These are phyloP conservation scores for Laspeyria flexula DNA, from an alignment of 2,888 invertebrate genomes.

Conservation along the genomic window DNA sequence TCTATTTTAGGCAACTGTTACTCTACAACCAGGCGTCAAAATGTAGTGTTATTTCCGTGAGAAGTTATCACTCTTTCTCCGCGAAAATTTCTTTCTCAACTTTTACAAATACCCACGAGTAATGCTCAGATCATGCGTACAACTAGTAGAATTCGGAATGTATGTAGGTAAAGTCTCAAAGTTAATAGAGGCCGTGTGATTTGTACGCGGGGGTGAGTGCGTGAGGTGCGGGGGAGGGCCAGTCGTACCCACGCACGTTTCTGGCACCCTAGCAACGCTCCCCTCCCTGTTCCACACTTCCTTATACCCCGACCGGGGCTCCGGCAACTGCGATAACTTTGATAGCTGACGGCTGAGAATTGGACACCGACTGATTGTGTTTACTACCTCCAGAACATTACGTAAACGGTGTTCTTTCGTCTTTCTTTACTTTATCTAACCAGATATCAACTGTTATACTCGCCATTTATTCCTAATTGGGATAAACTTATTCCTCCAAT, in stretches of 20 bases:
- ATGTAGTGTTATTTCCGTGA: slow-evolving; percentile 2
- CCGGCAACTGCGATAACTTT: slow-evolving; percentile 36
- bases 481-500: neutral
- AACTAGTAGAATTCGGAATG: slow-evolving; percentile 32
- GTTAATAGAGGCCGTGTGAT: slow-evolving; percentile 44
- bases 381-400: slow-evolving; percentile 36
- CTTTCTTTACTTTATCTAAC: slow-evolving; percentile 10
- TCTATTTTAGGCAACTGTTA: neutral
- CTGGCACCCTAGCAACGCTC: slow-evolving; percentile 36
- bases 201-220: slow-evolving; percentile 35
- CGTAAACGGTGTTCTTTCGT: slow-evolving; percentile 26
- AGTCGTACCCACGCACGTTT: slow-evolving; percentile 39
- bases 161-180: slow-evolving; percentile 42
- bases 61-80: neutral
- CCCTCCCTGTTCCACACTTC: slow-evolving; percentile 31
- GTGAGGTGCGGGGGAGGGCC: slow-evolving; percentile 10
- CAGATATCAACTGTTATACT: neutral
- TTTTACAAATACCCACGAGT: slow-evolving; percentile 12
- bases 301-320: slow-evolving; percentile 19
- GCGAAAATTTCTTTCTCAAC: neutral
- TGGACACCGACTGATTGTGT: slow-evolving; percentile 43
- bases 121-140: slow-evolving; percentile 23
- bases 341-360: slow-evolving; percentile 42
- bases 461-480: neutral
- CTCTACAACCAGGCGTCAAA: neutral